phyloP scores from a whole-genome alignment of 37 sponge, comb jelly and placozoan genomes.

The Cladorhizidae sp. region DNA sequence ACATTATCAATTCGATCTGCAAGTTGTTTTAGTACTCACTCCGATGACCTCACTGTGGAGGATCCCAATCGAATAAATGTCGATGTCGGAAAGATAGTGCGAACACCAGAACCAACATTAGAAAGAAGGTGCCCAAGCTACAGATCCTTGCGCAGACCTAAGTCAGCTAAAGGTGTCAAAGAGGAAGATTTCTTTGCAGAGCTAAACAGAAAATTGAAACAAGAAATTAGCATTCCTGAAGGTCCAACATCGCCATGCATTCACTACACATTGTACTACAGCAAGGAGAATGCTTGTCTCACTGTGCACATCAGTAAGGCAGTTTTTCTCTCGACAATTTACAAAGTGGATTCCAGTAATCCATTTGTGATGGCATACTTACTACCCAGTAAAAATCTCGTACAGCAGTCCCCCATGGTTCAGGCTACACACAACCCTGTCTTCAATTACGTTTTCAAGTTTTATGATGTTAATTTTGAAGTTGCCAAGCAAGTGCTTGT shows the following conservation, averaged over 20 bases:
- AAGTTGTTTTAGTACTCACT: too few relatives aligned
- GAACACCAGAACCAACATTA: not conserved
- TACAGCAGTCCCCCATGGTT: not conserved
- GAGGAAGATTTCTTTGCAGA: too few relatives aligned
- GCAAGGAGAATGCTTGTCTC: not conserved
- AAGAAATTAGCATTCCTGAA: not conserved
- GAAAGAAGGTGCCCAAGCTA: not conserved
- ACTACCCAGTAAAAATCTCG: not conserved
- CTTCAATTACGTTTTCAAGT: constrained; percentile 16
- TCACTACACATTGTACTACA: constrained; percentile 5
- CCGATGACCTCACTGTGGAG: too few relatives aligned
- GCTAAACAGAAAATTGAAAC: not conserved
- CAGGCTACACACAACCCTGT: not conserved
- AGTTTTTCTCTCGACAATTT: not conserved
- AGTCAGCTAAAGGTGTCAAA: not conserved
- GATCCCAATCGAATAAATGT: too few relatives aligned
- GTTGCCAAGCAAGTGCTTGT: constrained; percentile 1
- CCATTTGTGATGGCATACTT: constrained; percentile 15
- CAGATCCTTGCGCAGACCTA: not conserved
- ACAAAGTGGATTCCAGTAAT: not conserved
- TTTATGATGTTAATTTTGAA: not conserved
- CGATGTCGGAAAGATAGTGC: not conserved
- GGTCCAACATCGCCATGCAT: not conserved
- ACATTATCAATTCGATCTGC: too few relatives aligned
- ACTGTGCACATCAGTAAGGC: constrained; percentile 7